These are phyloP conservation scores for Athetis lepigone DNA, from an alignment of 2,888 invertebrate genomes.

Conservation along the genomic window DNA sequence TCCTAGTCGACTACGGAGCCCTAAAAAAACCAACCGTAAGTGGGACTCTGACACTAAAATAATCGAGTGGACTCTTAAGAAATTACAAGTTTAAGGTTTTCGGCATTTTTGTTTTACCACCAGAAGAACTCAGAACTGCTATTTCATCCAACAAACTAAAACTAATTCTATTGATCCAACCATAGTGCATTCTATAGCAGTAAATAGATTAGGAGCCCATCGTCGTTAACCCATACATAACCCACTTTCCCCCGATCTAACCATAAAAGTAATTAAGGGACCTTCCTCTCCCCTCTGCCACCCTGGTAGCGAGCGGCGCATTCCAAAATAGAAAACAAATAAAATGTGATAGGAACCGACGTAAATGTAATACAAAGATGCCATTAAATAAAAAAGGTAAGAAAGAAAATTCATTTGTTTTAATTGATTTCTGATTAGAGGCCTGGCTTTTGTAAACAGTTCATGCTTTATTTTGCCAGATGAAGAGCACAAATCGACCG, in stretches of 20 bases:
- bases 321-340: slow-evolving; percentile 36
- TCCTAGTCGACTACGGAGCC: no score
- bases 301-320: slow-evolving; percentile 47
- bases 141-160: neutral
- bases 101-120: no score
- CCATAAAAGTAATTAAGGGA: slow-evolving; percentile 55
- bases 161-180: neutral
- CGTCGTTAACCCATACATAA: slow-evolving; percentile 42
- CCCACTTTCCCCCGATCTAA: slow-evolving; percentile 28
- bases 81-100: no score
- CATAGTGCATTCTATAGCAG: slow-evolving; percentile 11
- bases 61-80: no score
- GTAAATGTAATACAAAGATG: neutral
- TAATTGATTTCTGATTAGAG: neutral
- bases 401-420: neutral
- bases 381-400: slow-evolving; percentile 10
- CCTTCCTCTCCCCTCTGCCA: slow-evolving; percentile 13
- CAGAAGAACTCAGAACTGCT: no score
- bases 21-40: no score
- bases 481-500: no score
- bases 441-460: no score
- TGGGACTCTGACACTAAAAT: no score
- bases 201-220: slow-evolving; percentile 44
- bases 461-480: no score
- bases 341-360: neutral